phyloP scores from a whole-genome alignment of 2,113 vertebrate species.

The Anhinga rufa region DNA sequence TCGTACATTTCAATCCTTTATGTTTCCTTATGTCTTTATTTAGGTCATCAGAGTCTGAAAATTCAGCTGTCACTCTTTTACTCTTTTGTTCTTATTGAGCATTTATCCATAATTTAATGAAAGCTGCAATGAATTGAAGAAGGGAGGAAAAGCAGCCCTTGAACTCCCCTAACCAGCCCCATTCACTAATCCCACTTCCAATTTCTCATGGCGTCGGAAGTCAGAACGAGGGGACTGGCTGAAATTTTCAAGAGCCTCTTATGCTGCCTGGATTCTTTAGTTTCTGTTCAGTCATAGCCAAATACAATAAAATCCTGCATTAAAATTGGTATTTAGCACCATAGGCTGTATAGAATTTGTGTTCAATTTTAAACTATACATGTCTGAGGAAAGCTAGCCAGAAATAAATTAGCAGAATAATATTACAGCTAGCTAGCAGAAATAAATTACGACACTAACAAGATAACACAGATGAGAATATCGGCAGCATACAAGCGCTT shows the following conservation, averaged over 20 bases:
- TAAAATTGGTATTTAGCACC: background rate
- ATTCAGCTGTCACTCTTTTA: background rate
- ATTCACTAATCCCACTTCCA: background rate
- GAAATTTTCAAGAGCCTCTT: slow-evolving; percentile 5
- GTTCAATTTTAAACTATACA: background rate
- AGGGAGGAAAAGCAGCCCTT: background rate
- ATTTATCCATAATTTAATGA: background rate
- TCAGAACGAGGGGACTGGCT: background rate
- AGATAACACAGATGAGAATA: background rate
- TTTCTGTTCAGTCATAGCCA: background rate
- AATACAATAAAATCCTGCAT: slow-evolving; percentile 5
- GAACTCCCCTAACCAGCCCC: background rate
- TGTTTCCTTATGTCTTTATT: slow-evolving; percentile 1
- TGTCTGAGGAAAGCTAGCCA: background rate
- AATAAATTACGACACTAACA: background rate
- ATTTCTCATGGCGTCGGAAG: background rate
- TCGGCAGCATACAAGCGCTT: background rate
- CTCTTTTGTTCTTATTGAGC: slow-evolving; percentile 1
- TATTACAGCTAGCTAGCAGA: background rate
- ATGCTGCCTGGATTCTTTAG: background rate
- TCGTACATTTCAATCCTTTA: background rate
- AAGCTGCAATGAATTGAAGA: background rate
- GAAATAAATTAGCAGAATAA: slow-evolving; percentile 23
- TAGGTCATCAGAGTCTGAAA: slow-evolving; percentile 26
- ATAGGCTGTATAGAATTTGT: background rate